Conservation (phyloP, 2,113 vertebrate species). For the Microcebus lehilahytsara region DNA sequence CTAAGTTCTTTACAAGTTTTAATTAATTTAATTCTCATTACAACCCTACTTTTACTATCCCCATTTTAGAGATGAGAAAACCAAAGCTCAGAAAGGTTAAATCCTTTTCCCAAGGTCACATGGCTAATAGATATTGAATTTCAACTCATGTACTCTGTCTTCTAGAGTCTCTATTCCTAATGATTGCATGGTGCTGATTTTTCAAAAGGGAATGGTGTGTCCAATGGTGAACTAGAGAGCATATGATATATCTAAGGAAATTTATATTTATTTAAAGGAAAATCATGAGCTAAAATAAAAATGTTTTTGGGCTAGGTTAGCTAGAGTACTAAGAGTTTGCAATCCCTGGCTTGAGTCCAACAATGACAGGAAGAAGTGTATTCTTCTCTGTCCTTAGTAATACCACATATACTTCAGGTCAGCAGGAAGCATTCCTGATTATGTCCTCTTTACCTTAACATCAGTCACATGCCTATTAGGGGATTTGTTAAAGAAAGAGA, state of each 20-base stretch:
- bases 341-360: background rate
- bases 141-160: background rate
- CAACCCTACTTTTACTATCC: background rate
- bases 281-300: background rate
- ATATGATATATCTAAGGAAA: background rate
- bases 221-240: background rate
- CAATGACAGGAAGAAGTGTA: background rate
- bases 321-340: background rate
- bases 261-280: slow-evolving; percentile 26
- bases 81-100: background rate
- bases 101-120: background rate
- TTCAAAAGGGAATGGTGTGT: background rate
- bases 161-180: background rate
- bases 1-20: background rate
- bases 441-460: slow-evolving; percentile 25
- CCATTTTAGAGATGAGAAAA: background rate
- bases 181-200: background rate
- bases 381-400: background rate
- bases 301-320: background rate
- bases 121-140: background rate
- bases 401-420: background rate
- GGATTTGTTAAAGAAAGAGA: slow-evolving; percentile 34
- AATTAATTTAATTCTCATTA: background rate
- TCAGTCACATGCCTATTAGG: background rate
- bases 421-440: background rate